Percentiles rank a stretch among this genome's conserved stretches.
phyloP scores from a whole-genome alignment of 1,140 invertebrate genomes.

The Euura lappo region DNA sequence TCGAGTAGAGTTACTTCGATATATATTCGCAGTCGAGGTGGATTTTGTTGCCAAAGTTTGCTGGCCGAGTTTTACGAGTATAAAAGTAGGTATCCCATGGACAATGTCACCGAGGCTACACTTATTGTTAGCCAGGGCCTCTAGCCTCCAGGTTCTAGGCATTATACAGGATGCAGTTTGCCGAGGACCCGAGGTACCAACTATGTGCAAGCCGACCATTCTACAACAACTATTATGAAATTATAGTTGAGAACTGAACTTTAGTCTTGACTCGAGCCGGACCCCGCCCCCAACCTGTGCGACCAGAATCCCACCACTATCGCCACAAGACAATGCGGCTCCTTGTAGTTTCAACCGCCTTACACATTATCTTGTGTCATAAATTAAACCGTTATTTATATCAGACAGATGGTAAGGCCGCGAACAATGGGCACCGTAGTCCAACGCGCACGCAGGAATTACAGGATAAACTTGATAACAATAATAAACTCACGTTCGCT shows the following conservation, averaged over 20 bases:
- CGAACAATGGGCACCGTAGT: neutral
- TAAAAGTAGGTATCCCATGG: neutral
- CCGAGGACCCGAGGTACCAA: neutral
- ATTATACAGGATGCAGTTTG: neutral
- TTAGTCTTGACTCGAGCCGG: neutral
- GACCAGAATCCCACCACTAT: neutral
- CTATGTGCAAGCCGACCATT: neutral
- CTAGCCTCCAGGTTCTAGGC: too few relatives aligned
- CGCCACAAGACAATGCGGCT: neutral
- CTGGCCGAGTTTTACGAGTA: neutral
- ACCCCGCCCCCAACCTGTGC: neutral
- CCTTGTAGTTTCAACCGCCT: neutral
- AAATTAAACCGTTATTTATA: neutral
- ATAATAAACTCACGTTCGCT: slow-evolving; percentile 74
- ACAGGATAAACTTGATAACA: neutral
- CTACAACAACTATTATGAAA: neutral
- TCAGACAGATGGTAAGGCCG: neutral
- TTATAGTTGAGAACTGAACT: neutral
- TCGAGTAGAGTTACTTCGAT: too few relatives aligned
- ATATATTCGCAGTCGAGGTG: too few relatives aligned
- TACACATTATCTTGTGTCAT: neutral
- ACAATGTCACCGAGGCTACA: neutral
- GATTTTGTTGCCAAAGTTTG: too few relatives aligned
- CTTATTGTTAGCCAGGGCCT: too few relatives aligned
- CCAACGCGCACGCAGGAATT: neutral